Evolutionary conservation across 2,888 invertebrate genomes (phyloP), one percentile per base, ranked within the genome.

Genomic region (Drosophila mulleri): DNA sequence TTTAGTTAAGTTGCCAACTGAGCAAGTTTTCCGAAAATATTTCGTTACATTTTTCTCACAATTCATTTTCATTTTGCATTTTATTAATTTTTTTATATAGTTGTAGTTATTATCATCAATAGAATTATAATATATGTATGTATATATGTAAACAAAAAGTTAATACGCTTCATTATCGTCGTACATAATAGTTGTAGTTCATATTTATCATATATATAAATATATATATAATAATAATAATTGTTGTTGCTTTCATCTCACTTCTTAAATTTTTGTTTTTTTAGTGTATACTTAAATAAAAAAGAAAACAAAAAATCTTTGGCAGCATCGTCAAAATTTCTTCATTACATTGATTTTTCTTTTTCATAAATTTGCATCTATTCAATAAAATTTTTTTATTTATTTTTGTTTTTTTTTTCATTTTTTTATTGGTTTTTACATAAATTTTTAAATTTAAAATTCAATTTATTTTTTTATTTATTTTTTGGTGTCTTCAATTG

Each of bases 251-350:
- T 72, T 71, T 65, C 41, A 59, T 68, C 67, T 64, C n/a, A 32
- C 41, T 42, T 37, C 37, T 5, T 23, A 37, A 14, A 16, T 52
- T 52, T 35, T 48, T 26, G 6, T 39, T 6, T 58, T 50, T 72
- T 37, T 12, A 60, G 72, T 61, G 47, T 69, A 61, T 58, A 63
- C 41, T 42, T 45, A 56, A 57, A 59, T 29, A 8, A 75, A 72
- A 72, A 76, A 74, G 77, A 75, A 35, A 20, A 53, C 3, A 20
- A 37, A 20, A 53, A 53, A 77, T 84, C 88, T 84, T 89, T 89
- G 88, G 89, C 89, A 84, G 89, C 84, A 85, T 89, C 88, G 71
- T 86, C 44, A 75, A 82, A 73, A 67, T 52, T 79, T 69, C 58
- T 67, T 70, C 37, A 69, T 68, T 72, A 60, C 48, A 53, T 35